Evolutionary conservation across 1,140 invertebrate species (phyloP).

Genomic region (Bombus affinis): DNA sequence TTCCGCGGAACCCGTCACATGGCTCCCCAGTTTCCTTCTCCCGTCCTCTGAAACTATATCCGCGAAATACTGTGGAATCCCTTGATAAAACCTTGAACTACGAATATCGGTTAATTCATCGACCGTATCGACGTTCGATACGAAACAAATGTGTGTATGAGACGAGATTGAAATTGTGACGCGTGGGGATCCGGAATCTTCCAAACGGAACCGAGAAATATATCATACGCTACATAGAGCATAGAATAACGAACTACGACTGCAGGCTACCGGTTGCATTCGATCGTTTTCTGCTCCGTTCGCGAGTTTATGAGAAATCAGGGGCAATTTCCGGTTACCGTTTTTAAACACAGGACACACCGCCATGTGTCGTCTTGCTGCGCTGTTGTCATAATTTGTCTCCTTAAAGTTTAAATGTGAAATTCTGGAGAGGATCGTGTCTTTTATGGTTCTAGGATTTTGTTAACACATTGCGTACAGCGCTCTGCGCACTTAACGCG

Average conservation of each 20-base stretch:
- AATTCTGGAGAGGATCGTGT: not conserved
- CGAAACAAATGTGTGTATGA: not conserved
- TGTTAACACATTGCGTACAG: not conserved
- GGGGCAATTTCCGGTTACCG: not conserved
- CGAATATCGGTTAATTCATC: constrained; percentile 76
- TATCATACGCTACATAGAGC: not conserved
- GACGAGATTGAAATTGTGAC: not conserved
- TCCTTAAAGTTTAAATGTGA: not conserved
- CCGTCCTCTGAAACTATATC: constrained; percentile 70
- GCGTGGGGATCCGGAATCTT: not conserved
- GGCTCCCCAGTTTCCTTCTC: constrained; percentile 52
- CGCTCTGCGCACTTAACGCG: too few relatives aligned
- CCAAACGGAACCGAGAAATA: not conserved
- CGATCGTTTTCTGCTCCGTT: not conserved
- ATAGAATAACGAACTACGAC: not conserved
- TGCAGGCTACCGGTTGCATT: not conserved
- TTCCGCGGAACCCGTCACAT: constrained; percentile 71
- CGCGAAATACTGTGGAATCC: constrained; percentile 67
- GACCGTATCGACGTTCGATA: constrained; percentile 37
- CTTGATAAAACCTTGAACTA: constrained; percentile 78
- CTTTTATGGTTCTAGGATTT: not conserved
- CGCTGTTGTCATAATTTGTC: not conserved
- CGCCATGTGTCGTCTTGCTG: not conserved
- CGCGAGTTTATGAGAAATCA: not conserved
- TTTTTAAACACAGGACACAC: not conserved